Base-by-base conservation (phyloP, 1,140 invertebrate species). In the Oscheius sp. region DNA sequence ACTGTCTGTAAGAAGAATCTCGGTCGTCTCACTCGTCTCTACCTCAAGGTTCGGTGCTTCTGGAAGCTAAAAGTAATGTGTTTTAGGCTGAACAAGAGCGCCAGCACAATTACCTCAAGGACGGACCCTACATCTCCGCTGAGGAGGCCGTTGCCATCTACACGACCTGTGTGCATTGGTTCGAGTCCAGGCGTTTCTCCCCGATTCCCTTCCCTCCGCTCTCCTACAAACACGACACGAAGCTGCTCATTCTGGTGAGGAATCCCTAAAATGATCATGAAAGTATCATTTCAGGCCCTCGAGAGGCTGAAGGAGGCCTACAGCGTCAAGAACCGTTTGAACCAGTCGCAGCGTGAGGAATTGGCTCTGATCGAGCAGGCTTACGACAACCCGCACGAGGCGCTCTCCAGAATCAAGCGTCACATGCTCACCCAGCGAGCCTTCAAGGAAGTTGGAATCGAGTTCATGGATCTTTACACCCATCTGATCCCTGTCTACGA, bases 1-100 rank as follows among this genome's bases (percentile, higher is more conserved):
- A 99, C 97, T 1, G 97, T 99, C 0, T 99, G 96, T 85, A 99
- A 99, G 85, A 99, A 99, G 87, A 99, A 99, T 88, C 88, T 99
- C 49, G 97, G 97, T 4, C 88, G 96, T 31, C 87, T 99, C 3
- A 99, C 97, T 0, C 88, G 97, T 64, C 87, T 99, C 0, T 99
- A 99, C 84, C 86, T 99, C 42, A 99, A 99, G 87, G 80, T 82
- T 10, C 23, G 31, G 3, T 64, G 18, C 18, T 64, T 64, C 29
- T 4, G n/a, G 4, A n/a, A 4, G 23, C 26, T 64, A 15, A 62
- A 55, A 4, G 29, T 20, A 1, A 64, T 55, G n/a, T n/a, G 4
- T 79, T 82, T 79, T 49, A 81, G 80, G 92, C 96, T 1, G 97
- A 99, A 86, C 97, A 99, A 86, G 97, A 99, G 85, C 87, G 97